These are phyloP conservation scores for Kryphioiulus occultus DNA, from an alignment of 2,888 invertebrate genomes.

Conservation along the genomic window DNA sequence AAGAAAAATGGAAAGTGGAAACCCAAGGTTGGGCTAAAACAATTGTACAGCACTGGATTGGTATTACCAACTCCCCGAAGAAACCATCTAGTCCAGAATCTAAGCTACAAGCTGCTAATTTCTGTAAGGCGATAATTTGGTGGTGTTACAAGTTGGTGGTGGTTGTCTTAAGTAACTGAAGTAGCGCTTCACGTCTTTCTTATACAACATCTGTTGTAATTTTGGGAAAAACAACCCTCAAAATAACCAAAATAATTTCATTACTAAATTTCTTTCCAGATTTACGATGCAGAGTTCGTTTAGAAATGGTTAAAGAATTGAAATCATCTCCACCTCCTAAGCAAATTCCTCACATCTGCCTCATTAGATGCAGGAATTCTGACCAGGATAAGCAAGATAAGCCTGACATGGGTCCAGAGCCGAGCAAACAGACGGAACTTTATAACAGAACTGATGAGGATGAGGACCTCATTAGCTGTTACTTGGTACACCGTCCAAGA, in stretches of 20 bases:
- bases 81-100: constrained; percentile 9
- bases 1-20: neutral
- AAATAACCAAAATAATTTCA: neutral
- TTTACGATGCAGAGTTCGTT: neutral
- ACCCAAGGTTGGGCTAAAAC: neutral
- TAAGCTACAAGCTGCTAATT: neutral
- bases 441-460: neutral
- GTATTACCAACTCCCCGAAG: neutral
- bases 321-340: neutral
- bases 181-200: no score
- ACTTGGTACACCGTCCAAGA: neutral
- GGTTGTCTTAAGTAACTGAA: no score
- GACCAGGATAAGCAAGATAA: neutral
- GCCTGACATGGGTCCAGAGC: neutral
- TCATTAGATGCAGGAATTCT: neutral
- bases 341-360: neutral
- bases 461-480: neutral
- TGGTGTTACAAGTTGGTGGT: no score
- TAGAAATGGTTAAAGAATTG: constrained; percentile 1
- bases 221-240: no score
- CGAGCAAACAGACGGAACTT: neutral
- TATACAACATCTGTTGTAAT: no score
- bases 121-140: neutral
- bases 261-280: neutral
- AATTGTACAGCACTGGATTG: neutral